phyloP scores from a whole-genome alignment of 1,140 invertebrate genomes.

The Drosophila santomea region DNA sequence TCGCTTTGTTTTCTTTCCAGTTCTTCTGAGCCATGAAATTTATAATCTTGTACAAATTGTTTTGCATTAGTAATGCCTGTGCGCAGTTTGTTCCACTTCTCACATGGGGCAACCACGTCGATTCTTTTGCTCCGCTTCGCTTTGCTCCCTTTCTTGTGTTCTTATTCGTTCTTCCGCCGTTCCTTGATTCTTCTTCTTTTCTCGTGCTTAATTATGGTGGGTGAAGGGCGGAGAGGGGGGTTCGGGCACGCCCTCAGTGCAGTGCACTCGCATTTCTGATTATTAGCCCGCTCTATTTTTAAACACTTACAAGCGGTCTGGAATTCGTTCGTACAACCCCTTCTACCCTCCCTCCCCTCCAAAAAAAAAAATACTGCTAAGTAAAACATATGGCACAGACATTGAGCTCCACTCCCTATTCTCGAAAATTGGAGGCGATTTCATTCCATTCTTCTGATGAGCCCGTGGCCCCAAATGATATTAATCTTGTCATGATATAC shows the following conservation, averaged over 20 bases:
- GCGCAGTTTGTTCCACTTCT: slow-evolving; percentile 64
- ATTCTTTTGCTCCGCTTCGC: slow-evolving; percentile 26
- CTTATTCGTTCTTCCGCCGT: slow-evolving; percentile 11
- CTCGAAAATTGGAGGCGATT: slow-evolving; percentile 22
- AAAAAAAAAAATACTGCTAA: not conserved
- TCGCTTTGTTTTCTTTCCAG: slow-evolving; percentile 43
- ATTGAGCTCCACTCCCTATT: slow-evolving; percentile 8
- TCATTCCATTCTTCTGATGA: slow-evolving; percentile 31
- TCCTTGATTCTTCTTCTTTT: slow-evolving; percentile 13
- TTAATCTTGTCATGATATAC: slow-evolving; percentile 67
- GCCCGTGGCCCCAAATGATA: slow-evolving; percentile 46
- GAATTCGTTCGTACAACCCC: slow-evolving; percentile 47
- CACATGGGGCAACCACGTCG: slow-evolving; percentile 32
- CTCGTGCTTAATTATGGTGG: slow-evolving; percentile 52
- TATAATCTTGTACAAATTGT: slow-evolving; percentile 73
- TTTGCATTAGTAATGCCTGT: slow-evolving; percentile 69
- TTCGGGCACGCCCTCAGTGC: slow-evolving; percentile 48
- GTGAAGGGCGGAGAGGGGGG: not conserved
- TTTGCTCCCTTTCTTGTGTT: slow-evolving; percentile 10
- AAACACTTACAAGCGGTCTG: slow-evolving; percentile 67
- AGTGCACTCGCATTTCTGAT: slow-evolving; percentile 59
- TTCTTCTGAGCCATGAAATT: slow-evolving; percentile 67
- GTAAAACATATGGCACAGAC: slow-evolving; percentile 35
- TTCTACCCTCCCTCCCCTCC: not conserved
- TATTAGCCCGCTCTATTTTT: slow-evolving; percentile 70